Base-by-base conservation (phyloP, 2,113 vertebrate genomes). In the Etia nguti region DNA sequence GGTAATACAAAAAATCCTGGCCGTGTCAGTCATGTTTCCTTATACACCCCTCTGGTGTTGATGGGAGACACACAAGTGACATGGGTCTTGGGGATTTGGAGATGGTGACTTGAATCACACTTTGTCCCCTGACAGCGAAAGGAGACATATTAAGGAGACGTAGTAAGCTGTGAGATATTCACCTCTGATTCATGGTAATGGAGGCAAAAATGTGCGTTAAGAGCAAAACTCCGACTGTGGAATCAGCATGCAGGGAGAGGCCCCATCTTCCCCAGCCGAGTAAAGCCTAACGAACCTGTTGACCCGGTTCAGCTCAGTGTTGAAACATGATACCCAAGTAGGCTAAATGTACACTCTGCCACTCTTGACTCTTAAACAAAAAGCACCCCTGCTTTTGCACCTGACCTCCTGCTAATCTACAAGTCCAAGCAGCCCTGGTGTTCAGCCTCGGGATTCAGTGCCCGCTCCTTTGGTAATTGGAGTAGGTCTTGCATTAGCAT, bases 371-470 rank as follows among this genome's bases (percentile, higher is more conserved):
- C 80, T 88, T 88, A 85, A 93, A 92, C 93, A 93, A 95, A 90
- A 85, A 65, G 77, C 65, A 8, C 79, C 68, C 85, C 46, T 62
- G 59, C 36, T 87, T 91, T 90, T 90, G 80, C 90, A 92, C 92
- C 90, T 93, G 90, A 95, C 92, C 92, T 86, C 11, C 83, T 20
- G 52, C 88, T 90, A 86, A 93, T 94, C 85, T 94, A 84, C 87
- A 93, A 92, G 93, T 93, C 89, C 80, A 80, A 91, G 83, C 55
- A 86, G 86, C 46, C 80, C 13, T 1, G 82, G 65, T 65, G 48
- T 84, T 84, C 59, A 41, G 86, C 50, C 50, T 80, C 60, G 2
- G 41, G 68, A 55, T 84, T 81, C 88, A 57, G 75, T 13, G 24
- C 46, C 65, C 18, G 3, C 52, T 65, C 86, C 87, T 90, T 22